Percentiles rank a stretch among this genome's conserved stretches.
These are phyloP conservation scores for Microtus pennsylvanicus DNA, from an alignment of 2,113 vertebrate genomes.

Conservation along the genomic window DNA sequence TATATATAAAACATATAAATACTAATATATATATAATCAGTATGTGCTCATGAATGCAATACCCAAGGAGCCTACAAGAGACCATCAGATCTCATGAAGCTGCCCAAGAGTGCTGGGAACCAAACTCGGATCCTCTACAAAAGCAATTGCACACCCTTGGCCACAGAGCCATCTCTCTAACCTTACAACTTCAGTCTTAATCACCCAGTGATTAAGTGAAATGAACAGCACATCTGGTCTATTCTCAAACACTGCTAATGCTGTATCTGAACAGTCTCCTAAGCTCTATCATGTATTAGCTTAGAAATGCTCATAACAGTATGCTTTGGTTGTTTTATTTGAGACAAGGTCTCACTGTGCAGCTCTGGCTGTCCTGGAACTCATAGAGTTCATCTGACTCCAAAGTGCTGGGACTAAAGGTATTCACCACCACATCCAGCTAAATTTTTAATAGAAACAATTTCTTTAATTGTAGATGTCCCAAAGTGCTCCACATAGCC, in stretches of 20 bases:
- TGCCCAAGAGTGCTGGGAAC: neutral
- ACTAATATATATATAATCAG: neutral
- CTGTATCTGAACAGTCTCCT: neutral
- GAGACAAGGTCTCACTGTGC: neutral
- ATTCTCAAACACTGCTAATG: neutral
- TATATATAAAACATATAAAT: neutral
- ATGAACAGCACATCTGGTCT: neutral
- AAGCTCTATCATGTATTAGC: neutral
- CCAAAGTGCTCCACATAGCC: neutral
- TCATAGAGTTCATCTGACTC: neutral
- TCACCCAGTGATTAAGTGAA: neutral
- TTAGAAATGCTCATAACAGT: neutral
- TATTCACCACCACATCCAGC: neutral
- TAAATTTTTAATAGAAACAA: neutral
- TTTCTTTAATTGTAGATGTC: neutral
- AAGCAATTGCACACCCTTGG: neutral
- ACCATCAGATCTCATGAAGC: neutral
- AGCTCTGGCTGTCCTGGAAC: neutral
- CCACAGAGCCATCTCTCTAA: neutral
- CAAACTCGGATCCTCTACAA: neutral
- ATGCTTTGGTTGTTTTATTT: neutral
- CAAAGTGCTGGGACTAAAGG: neutral
- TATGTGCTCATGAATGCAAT: neutral
- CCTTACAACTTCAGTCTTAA: neutral
- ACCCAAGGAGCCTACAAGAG: neutral